These are phyloP conservation scores for Pitangus sulphuratus DNA, from an alignment of 2,797 vertebrate species.

Conservation along the genomic window DNA sequence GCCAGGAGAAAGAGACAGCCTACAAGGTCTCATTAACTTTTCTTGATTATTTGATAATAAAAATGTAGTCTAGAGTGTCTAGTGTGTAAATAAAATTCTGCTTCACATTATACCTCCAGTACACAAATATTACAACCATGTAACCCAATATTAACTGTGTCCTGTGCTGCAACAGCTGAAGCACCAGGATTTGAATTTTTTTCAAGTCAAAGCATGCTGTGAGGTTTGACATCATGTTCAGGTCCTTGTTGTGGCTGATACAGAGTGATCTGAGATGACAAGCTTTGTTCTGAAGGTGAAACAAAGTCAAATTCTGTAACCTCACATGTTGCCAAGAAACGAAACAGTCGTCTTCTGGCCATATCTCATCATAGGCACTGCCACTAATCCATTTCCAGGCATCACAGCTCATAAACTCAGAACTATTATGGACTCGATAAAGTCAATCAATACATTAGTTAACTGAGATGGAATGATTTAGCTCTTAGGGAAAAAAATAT, in stretches of 20 bases:
- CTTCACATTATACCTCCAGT: background rate
- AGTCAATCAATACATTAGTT: slow-evolving; percentile 55
- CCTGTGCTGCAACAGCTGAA: background rate
- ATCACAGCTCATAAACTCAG: slow-evolving; percentile 58
- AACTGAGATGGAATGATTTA: slow-evolving; percentile 63
- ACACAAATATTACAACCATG: background rate
- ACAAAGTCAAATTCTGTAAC: slow-evolving; percentile 8
- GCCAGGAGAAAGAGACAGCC: background rate
- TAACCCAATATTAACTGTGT: background rate
- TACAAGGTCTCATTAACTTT: background rate
- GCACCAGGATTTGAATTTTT: background rate
- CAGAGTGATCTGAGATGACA: background rate
- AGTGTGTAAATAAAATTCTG: background rate
- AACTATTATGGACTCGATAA: slow-evolving; percentile 45
- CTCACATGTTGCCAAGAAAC: background rate
- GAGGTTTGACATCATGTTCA: background rate
- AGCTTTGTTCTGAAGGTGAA: slow-evolving; percentile 26
- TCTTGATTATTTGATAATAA: background rate
- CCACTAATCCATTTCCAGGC: slow-evolving; percentile 55
- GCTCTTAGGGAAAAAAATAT: background rate
- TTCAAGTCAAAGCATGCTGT: background rate
- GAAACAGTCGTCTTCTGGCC: background rate
- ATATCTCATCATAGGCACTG: background rate
- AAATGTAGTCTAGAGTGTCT: background rate
- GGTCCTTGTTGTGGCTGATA: background rate